Percentiles rank a stretch among this genome's conserved stretches.
These are phyloP conservation scores for Drosophila yooni DNA, from an alignment of 2,888 invertebrate species.

Conservation along the genomic window DNA sequence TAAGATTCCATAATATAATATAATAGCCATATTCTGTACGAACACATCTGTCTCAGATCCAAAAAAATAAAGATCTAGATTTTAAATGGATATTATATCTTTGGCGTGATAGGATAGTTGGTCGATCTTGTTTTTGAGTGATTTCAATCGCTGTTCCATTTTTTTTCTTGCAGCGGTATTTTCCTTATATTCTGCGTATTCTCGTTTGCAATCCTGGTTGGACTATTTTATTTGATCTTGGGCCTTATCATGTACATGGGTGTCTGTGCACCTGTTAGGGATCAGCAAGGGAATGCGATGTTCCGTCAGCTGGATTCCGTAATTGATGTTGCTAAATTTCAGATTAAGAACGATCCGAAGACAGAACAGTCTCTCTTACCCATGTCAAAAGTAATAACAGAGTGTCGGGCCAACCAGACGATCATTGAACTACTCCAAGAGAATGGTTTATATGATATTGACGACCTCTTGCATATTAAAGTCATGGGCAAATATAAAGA, in stretches of 20 bases:
- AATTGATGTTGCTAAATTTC: conserved; percentile 86
- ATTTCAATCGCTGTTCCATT: not conserved
- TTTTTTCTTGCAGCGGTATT: conserved; percentile 87
- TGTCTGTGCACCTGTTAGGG: conserved; percentile 91
- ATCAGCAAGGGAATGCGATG: conserved; percentile 88
- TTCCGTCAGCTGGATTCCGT: conserved; percentile 88
- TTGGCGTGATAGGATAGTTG: too few species aligned
- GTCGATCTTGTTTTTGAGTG: not conserved
- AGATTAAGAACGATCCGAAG: conserved; percentile 60
- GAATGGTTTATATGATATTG: conserved; percentile 44
- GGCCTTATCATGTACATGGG: conserved; percentile 90
- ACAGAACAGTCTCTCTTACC: conserved; percentile 66
- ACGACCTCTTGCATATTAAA: conserved; percentile 24
- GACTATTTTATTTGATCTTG: conserved; percentile 89
- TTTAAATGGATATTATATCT: not conserved
- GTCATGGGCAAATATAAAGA: conserved; percentile 14
- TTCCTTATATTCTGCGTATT: conserved; percentile 91
- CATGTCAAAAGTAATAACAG: conserved; percentile 86
- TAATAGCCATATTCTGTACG: too few species aligned
- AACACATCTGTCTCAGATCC: too few species aligned
- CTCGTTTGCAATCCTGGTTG: conserved; percentile 88
- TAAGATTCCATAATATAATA: too few species aligned
- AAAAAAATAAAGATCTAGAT: too few species aligned
- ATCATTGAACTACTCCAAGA: conserved; percentile 87
- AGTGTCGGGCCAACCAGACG: conserved; percentile 90